Evolutionary conservation across 2,797 vertebrate genomes (phyloP).

Genomic region (Lutra lutra): DNA sequence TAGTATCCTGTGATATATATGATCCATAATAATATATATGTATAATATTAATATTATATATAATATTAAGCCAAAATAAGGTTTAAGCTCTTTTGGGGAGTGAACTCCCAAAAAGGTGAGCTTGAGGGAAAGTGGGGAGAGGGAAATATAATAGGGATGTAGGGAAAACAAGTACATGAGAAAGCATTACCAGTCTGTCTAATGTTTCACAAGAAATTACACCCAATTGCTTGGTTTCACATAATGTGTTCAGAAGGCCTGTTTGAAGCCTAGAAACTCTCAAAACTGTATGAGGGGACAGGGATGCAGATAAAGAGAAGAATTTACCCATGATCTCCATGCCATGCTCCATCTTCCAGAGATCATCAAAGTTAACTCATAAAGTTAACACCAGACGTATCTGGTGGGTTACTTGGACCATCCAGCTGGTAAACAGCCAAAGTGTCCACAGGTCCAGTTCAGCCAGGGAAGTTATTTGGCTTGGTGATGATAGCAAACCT

Average conservation of each 20-base stretch:
- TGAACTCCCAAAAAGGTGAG: neutral
- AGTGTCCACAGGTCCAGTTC: neutral
- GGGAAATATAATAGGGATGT: neutral
- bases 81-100: neutral
- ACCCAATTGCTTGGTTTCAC: neutral
- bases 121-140: neutral
- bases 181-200: neutral
- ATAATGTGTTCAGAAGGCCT: neutral
- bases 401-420: neutral
- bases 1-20: neutral
- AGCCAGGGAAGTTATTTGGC: too few relatives aligned
- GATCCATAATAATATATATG: too few relatives aligned
- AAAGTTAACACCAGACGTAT: neutral
- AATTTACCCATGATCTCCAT: neutral
- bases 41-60: neutral
- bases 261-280: neutral
- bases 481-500: neutral
- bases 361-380: neutral
- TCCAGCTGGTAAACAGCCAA: neutral
- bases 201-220: neutral
- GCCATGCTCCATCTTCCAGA: neutral
- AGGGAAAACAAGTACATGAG: neutral
- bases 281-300: neutral
- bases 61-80: neutral
- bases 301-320: neutral